phyloP scores from a whole-genome alignment of 2,888 invertebrate species.

The Trissoscelio sp. region DNA sequence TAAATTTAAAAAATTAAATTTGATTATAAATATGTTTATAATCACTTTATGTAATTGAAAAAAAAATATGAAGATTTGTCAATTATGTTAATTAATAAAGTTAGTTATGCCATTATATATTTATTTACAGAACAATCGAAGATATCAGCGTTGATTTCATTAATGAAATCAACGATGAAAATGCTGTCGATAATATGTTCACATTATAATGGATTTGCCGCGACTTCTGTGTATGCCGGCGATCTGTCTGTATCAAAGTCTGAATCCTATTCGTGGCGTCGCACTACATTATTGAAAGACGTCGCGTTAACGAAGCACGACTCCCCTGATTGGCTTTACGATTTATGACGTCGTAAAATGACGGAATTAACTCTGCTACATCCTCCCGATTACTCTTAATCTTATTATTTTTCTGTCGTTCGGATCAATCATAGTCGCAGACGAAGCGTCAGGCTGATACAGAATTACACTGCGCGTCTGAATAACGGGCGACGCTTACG shows the following conservation, averaged over 20 bases:
- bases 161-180: conserved; percentile 17
- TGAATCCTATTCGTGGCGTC: conserved; percentile 21
- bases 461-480: neutral
- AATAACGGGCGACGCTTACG: neutral
- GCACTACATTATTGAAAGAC: conserved; percentile 52
- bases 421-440: conserved; percentile 3
- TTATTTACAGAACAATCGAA: too few relatives aligned
- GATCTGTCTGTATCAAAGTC: too few relatives aligned
- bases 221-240: too few relatives aligned
- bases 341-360: conserved; percentile 40
- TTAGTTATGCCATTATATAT: too few relatives aligned
- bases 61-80: too few relatives aligned
- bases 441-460: conserved; percentile 4
- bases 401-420: conserved; percentile 36
- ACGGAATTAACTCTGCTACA: conserved; percentile 24
- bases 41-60: too few relatives aligned
- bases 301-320: conserved; percentile 43
- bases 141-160: conserved; percentile 4
- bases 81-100: too few relatives aligned
- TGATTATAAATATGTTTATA: too few relatives aligned
- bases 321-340: conserved; percentile 36
- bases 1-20: too few relatives aligned
- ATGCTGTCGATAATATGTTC: conserved; percentile 34
- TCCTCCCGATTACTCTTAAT: conserved; percentile 28
- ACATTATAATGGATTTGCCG: neutral